These are phyloP conservation scores for Thecocarcelia acutangulata DNA, from an alignment of 2,888 invertebrate species.

Conservation along the genomic window DNA sequence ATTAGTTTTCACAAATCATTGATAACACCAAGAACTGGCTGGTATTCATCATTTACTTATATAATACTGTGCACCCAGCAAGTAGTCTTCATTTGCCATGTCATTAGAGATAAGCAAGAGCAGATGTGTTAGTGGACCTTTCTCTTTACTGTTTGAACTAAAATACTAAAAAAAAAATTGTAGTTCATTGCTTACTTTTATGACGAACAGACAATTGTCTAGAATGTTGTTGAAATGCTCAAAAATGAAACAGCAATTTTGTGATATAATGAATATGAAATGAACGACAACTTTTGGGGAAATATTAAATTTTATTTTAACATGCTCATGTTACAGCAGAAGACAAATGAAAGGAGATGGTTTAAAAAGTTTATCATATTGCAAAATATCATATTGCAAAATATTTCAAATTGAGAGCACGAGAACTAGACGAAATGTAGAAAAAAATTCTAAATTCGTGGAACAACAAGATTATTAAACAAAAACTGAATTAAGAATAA, in stretches of 20 bases:
- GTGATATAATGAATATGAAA: constrained; percentile 1
- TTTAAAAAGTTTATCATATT: neutral
- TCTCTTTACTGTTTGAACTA: neutral
- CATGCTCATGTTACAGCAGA: neutral
- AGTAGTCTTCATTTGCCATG: constrained; percentile 4
- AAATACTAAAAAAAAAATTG: neutral
- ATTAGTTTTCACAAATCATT: neutral
- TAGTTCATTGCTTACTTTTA: constrained; percentile 34
- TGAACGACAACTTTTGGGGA: neutral
- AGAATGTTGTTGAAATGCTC: neutral
- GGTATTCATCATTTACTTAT: constrained; percentile 7
- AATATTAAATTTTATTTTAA: neutral
- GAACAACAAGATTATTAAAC: too few relatives aligned
- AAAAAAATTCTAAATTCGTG: too few relatives aligned
- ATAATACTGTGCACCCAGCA: neutral
- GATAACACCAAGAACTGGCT: neutral
- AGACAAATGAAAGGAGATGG: constrained; percentile 1
- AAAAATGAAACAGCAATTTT: constrained; percentile 14
- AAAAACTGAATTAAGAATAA: too few relatives aligned
- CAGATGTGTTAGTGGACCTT: neutral
- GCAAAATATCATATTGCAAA: too few relatives aligned
- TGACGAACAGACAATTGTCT: constrained; percentile 6
- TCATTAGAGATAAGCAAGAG: constrained; percentile 22
- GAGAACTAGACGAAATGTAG: too few relatives aligned
- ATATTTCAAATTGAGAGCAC: too few relatives aligned